phyloP scores from a whole-genome alignment of 92 coral and sea anemone genomes.

The Paramuricea clavata region DNA sequence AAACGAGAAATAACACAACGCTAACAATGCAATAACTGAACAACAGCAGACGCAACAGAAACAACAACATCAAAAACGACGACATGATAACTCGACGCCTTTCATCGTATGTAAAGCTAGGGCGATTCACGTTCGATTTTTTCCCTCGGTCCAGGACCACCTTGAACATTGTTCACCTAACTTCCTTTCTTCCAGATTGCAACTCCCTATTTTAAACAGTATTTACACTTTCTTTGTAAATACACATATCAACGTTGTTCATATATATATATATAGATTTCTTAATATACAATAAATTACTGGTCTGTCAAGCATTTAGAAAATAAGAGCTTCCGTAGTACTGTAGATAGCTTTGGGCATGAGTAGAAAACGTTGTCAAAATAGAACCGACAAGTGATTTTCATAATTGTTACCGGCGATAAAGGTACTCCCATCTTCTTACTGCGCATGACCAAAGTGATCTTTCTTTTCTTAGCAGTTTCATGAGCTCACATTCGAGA shows the following conservation, averaged over 20 bases:
- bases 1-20: too few species aligned
- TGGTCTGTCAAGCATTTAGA: not conserved
- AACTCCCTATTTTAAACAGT: not conserved
- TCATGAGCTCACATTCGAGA: slow-evolving; percentile 35
- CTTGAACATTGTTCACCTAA: not conserved
- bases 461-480: not conserved
- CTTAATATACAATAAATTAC: slow-evolving; percentile 5
- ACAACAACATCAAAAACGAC: too few species aligned
- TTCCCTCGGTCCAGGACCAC: too few species aligned
- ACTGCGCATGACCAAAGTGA: not conserved
- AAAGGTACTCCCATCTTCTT: not conserved
- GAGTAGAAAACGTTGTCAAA: not conserved
- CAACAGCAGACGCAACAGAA: too few species aligned
- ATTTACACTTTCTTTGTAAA: not conserved
- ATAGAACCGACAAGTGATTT: not conserved
- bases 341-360: too few species aligned
- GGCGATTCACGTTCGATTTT: too few species aligned
- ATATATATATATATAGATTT: not conserved
- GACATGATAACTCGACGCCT: too few species aligned
- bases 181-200: not conserved
- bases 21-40: too few species aligned
- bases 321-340: not conserved
- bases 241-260: too few species aligned
- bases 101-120: too few species aligned
- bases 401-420: not conserved